Conservation (phyloP, 2,888 invertebrate genomes). For the Onchidella celtica region DNA sequence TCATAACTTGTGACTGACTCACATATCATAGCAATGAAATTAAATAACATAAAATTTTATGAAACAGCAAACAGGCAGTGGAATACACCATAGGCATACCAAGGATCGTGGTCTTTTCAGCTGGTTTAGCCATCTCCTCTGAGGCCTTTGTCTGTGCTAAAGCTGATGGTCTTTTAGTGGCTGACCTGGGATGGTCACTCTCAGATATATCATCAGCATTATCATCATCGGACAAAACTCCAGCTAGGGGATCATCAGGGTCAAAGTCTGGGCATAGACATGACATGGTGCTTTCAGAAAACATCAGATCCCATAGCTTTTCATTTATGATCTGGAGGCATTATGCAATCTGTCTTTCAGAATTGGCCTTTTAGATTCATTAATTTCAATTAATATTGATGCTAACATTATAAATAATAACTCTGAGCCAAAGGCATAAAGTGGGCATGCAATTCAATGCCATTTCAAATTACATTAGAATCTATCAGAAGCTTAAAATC, state of each 20-base stretch:
- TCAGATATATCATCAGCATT: conserved; percentile 60
- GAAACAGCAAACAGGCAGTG: not conserved
- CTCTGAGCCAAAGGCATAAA: too few relatives aligned
- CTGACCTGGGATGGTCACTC: conserved; percentile 54
- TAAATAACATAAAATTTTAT: not conserved
- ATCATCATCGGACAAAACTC: conserved; percentile 68
- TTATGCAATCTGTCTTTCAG: too few relatives aligned
- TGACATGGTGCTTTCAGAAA: too few relatives aligned
- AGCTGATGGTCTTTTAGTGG: conserved; percentile 46
- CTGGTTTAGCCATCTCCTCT: not conserved
- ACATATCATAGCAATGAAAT: too few relatives aligned
- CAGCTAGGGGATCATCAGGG: conserved; percentile 75
- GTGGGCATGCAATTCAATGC: too few relatives aligned
- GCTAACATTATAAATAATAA: too few relatives aligned
- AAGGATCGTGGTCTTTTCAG: not conserved
- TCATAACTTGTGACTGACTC: too few relatives aligned
- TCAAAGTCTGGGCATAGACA: conserved; percentile 67
- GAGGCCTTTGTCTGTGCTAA: not conserved
- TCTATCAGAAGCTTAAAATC: too few relatives aligned
- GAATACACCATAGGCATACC: conserved; percentile 17
- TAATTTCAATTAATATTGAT: too few relatives aligned
- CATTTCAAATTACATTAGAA: too few relatives aligned
- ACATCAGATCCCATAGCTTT: not conserved
- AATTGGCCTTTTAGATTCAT: too few relatives aligned
- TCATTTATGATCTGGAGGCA: too few relatives aligned